Evolutionary conservation across 2,113 vertebrate species (phyloP).

Genomic region (Willisornis vidua): DNA sequence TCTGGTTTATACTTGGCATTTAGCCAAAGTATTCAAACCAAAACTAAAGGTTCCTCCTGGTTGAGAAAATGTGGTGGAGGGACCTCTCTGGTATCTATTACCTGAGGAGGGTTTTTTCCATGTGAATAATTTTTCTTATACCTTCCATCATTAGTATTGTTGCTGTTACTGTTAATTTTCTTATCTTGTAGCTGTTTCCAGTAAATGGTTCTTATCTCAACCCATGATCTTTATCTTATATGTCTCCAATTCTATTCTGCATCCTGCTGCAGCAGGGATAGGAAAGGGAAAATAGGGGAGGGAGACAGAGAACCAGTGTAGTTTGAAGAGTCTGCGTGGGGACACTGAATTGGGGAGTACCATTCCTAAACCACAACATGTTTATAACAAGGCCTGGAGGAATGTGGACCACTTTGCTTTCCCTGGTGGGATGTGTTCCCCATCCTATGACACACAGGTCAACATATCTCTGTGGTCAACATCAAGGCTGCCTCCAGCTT

Average conservation of each 20-base stretch:
- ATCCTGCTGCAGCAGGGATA: neutral
- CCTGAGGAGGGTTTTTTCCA: neutral
- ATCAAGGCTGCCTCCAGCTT: neutral
- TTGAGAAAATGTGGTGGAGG: neutral
- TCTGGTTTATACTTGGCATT: too few relatives aligned
- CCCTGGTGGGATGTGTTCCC: neutral
- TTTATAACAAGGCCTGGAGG: neutral
- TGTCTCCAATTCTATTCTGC: neutral
- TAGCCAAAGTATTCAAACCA: too few relatives aligned
- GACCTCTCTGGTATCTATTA: fast-evolving
- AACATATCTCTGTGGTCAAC: neutral
- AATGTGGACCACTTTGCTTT: neutral
- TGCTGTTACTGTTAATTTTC: neutral
- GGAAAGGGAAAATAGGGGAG: fast-evolving
- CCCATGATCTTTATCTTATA: neutral
- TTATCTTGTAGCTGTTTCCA: neutral
- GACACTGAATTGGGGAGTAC: neutral
- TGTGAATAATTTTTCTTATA: neutral
- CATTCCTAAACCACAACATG: neutral
- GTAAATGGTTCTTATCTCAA: neutral
- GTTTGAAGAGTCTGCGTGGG: neutral
- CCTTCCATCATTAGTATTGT: neutral
- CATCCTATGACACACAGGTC: neutral
- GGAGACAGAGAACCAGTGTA: neutral
- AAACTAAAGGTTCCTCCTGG: neutral